Percentiles rank a stretch among this genome's conserved stretches.
Conservation (phyloP, 2,888 invertebrate species). For the Drosophila macrospina region DNA sequence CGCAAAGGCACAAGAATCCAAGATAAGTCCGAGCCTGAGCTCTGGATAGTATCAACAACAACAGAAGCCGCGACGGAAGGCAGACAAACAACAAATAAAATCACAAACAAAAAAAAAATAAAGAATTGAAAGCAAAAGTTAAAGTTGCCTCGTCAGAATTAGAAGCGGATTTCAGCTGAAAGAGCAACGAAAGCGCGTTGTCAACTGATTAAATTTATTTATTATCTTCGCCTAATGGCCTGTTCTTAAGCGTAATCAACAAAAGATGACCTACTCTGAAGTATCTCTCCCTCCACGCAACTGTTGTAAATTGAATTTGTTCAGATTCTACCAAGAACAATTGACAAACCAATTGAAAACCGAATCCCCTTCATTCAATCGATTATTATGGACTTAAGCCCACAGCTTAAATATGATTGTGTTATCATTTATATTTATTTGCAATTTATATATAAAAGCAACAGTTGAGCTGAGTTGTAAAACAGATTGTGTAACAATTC, state of each 20-base stretch:
- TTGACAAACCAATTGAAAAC: conserved; percentile 8
- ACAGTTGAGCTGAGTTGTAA: no score
- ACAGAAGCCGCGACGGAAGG: conserved; percentile 33
- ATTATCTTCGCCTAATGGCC: conserved; percentile 46
- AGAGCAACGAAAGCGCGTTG: conserved; percentile 37
- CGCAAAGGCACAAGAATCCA: conserved; percentile 46
- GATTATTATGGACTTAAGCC: conserved; percentile 4
- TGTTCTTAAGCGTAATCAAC: conserved; percentile 43
- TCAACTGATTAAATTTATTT: conserved; percentile 66
- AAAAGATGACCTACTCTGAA: conserved; percentile 20
- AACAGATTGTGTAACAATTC: no score
- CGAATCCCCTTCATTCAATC: conserved; percentile 6
- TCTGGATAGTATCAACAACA: conserved; percentile 25
- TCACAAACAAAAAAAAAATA: conserved; percentile 8
- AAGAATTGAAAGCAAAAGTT: conserved; percentile 43
- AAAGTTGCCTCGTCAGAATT: conserved; percentile 45
- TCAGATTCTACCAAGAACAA: conserved; percentile 1
- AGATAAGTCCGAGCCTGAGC: conserved; percentile 44
- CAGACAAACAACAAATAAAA: conserved; percentile 17
- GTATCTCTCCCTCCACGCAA: not conserved
- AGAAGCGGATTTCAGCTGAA: conserved; percentile 31
- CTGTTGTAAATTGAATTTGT: conserved; percentile 15
- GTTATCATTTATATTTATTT: not conserved
- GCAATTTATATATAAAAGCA: no score
- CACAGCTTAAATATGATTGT: not conserved